Evolutionary conservation across 2,888 invertebrate genomes (phyloP).

Genomic region (Eilema caniola): DNA sequence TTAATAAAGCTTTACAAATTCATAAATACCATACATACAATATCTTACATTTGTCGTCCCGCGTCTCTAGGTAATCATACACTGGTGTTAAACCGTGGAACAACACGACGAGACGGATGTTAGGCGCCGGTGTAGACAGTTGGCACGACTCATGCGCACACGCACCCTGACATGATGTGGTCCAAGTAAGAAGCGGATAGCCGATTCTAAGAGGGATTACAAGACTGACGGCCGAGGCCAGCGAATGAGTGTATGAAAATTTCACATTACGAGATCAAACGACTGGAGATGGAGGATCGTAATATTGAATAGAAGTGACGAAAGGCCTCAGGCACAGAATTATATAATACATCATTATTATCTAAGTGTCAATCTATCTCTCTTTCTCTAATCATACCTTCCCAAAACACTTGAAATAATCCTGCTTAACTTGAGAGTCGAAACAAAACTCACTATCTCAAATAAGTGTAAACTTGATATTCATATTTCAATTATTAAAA

Average conservation of each 20-base stretch:
- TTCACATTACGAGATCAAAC: neutral
- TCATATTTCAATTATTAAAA: no score
- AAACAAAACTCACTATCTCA: no score
- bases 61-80: constrained; percentile 42
- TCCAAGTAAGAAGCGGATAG: constrained; percentile 30
- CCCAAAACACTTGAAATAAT: no score
- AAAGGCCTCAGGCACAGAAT: no score
- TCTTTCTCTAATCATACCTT: no score
- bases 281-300: no score
- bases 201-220: neutral
- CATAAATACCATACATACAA: constrained; percentile 1
- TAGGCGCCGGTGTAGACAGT: constrained; percentile 68
- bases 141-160: constrained; percentile 61
- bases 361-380: no score
- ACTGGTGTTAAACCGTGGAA: constrained; percentile 39
- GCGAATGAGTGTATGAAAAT: neutral
- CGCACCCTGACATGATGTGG: constrained; percentile 24
- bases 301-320: no score
- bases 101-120: constrained; percentile 59
- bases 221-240: neutral
- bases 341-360: no score
- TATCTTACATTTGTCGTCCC: constrained; percentile 3
- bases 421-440: no score
- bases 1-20: neutral
- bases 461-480: no score